Conservation (phyloP, 2,113 vertebrate genomes). For the Pavo muticus region DNA sequence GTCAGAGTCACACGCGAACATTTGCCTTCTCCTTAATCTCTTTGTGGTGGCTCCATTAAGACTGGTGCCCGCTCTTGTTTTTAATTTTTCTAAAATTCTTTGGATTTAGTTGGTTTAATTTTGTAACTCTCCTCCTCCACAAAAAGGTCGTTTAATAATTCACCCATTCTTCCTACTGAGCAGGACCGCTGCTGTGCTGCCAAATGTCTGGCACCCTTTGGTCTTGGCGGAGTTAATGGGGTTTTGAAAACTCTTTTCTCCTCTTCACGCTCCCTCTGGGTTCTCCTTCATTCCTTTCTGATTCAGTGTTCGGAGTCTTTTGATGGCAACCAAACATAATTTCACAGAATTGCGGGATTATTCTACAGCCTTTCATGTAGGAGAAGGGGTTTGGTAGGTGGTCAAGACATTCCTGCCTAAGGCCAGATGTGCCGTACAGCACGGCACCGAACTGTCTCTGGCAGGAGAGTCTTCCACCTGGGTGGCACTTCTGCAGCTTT, state of each 20-base stretch:
- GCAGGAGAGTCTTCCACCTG: background rate
- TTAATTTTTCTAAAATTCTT: conserved; percentile 33
- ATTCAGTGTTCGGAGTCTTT: background rate
- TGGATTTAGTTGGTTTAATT: conserved; percentile 61
- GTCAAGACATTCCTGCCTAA: background rate
- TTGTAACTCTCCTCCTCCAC: conserved; percentile 81
- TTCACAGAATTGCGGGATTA: background rate
- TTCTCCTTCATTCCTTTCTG: background rate
- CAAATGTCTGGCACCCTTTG: conserved; percentile 29
- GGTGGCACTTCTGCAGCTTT: background rate
- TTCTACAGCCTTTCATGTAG: background rate
- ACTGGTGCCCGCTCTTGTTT: background rate
- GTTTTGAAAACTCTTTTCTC: conserved; percentile 32
- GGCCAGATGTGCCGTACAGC: background rate
- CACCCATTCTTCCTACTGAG: conserved; percentile 78
- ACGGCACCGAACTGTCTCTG: background rate
- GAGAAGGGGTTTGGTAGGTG: background rate
- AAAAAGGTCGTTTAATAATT: conserved; percentile 84
- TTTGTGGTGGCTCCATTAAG: conserved; percentile 7
- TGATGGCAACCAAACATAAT: background rate
- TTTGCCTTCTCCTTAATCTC: background rate
- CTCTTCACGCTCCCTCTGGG: background rate
- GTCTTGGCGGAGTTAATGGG: conserved; percentile 33
- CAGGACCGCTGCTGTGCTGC: conserved; percentile 73
- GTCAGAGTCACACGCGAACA: background rate